Base-by-base conservation (phyloP, 2,113 vertebrate genomes). In the Cryptotis parvus region DNA sequence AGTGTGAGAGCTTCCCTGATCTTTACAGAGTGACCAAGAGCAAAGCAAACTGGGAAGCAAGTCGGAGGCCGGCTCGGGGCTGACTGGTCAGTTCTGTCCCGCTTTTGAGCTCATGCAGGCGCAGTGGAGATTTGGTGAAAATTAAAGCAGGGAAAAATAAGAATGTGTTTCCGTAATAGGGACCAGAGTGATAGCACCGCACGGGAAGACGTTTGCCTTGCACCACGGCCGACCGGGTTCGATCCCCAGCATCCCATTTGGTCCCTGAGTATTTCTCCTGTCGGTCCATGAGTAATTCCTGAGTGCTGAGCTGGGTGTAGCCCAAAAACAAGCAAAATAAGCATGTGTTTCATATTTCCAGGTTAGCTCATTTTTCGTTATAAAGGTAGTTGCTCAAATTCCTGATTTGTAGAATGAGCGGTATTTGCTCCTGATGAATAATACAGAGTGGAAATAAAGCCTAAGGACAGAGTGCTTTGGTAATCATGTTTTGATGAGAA, bases 331-430 rank as follows among this genome's bases (percentile, higher is more conserved):
- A 49, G 14, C 9, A 49, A 49, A 49, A 49, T n/a, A 49, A 49
- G 9, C 10, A 45, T 49, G 14, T 49, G 45, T 49, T 49, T 49
- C 45, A 49, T 49, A 49, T 49, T 49, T 49, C 45, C 14, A 14
- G 14, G 10, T 55, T 80, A 68, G 29, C 65, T 82, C 33, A 10
- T 43, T 66, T n/a, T 85, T 26, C 16, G 16, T 88, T 75, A 72
- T 16, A 85, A 49, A 63, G 66, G 29, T 7, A 31, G 8, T 74
- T 35, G 31, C 14, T 84, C 31, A 61, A 26, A 11, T 79, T 87
- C 35, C 37, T 61, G 27, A 49, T 79, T 65, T 89, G 39, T 92
- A 31, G 76, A 85, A 75, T 89, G 58, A 79, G n/a, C 78, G 18
- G 45, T 70, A 37, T 43, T 45, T 74, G 26, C 24, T 33, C 24